Evolutionary conservation across 92 coral and sea anemone genomes (phyloP), one percentile per base, ranked within the genome.

Genomic region (Parazoanthus atlanticus): DNA sequence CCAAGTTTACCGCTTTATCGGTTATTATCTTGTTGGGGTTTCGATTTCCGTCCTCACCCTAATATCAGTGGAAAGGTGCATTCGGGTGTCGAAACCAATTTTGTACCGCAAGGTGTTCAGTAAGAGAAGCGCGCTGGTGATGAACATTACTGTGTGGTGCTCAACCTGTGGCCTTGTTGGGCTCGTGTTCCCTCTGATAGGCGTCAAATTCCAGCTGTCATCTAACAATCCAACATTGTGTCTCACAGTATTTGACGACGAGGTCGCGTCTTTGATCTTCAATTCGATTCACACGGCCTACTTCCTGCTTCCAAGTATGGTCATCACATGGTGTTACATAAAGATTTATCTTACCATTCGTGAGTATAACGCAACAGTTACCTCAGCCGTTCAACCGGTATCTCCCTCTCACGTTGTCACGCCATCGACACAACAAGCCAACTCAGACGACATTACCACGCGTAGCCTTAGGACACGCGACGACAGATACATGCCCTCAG

Each of bases 21-120:
- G 87, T 7, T 84, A 84, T 23, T 84, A 29, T 49, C 65, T 84
- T 49, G 87, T 84, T 30, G 87, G 87, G 9, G 78, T 70, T 6
- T 84, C 87, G 6, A 78, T 84, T 21, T 84, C 87, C 31, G 40
- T 84, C 8, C 87, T 84, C 29, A 70, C 87, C n/a, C 33, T 84
- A 10, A 70, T 84, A 41, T 76, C 87, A 43, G 65, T 84, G 32
- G 87, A 84, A 47, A 84, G 87, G 74, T 84, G 41, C 13, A 21
- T 78, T 11, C 47, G 78, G 26, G 64, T 41, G 38, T 71, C 47
- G 6, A 84, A 84, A 17, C 78, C 87, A 11, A 11, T 8, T 46
- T 29, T 84, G 1, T 54, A 84, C 78, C 78, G 65, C 77, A 84
- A 84, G 40, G 65, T 84, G 26, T 84, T 84, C 67, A 84, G 87